These are phyloP conservation scores for Scomber colias DNA, from an alignment of 2,113 vertebrate genomes.

Conservation along the genomic window DNA sequence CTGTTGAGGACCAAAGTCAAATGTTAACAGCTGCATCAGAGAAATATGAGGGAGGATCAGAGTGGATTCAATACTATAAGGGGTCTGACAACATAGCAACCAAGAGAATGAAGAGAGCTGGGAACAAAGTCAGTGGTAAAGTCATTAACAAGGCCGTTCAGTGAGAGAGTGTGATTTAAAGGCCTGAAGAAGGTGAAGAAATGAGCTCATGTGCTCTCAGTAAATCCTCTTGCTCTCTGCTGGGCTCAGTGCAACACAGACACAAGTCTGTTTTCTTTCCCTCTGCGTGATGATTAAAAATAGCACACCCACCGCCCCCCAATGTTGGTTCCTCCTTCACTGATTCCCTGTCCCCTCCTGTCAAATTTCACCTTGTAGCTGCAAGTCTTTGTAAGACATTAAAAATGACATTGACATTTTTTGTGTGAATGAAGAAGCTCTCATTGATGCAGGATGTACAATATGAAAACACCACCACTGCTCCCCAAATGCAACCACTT, in stretches of 20 bases:
- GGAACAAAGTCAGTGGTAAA: slow-evolving; percentile 67
- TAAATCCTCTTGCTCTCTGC: slow-evolving; percentile 73
- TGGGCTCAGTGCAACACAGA: slow-evolving; percentile 54
- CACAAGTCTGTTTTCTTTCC: slow-evolving; percentile 59
- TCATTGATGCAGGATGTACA: no score
- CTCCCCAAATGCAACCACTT: neutral
- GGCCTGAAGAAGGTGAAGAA: slow-evolving; percentile 64
- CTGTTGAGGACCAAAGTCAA: neutral
- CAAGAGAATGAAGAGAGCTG: slow-evolving; percentile 4
- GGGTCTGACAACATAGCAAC: neutral
- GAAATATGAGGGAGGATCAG: neutral
- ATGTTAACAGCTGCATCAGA: neutral
- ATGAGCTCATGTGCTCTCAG: slow-evolving; percentile 75
- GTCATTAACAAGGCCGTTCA: slow-evolving; percentile 64
- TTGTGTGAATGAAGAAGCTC: neutral
- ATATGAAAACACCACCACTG: no score
- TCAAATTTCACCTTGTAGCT: slow-evolving; percentile 46
- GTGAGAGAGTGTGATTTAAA: slow-evolving; percentile 74
- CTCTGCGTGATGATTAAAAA: slow-evolving; percentile 67
- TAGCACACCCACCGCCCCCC: slow-evolving; percentile 33
- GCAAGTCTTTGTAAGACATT: neutral
- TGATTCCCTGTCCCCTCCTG: slow-evolving; percentile 14
- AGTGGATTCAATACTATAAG: neutral
- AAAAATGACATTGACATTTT: neutral
- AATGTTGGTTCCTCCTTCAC: slow-evolving; percentile 20